These are phyloP conservation scores for Eulemur rubriventer DNA, from an alignment of 2,797 vertebrate genomes.

Conservation along the genomic window DNA sequence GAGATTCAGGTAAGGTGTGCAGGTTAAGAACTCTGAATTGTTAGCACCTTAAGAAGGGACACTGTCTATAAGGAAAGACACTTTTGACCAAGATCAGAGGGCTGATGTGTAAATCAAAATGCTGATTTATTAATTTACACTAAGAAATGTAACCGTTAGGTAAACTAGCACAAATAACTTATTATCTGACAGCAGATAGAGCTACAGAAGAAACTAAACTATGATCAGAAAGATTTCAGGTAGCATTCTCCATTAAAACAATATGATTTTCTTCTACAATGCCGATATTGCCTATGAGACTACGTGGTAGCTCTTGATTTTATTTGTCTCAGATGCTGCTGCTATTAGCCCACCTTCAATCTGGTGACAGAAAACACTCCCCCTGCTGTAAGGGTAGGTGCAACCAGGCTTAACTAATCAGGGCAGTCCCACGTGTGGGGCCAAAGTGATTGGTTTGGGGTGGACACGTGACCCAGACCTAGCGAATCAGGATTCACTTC, in stretches of 20 bases:
- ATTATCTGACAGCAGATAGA: not conserved
- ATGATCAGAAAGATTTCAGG: not conserved
- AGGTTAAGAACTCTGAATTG: not conserved
- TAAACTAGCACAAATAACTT: not conserved
- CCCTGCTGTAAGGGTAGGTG: not conserved
- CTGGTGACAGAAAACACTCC: not conserved
- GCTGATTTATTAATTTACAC: not conserved
- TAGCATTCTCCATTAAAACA: not conserved
- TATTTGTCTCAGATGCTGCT: not conserved
- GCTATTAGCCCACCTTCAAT: not conserved
- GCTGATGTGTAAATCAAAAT: not conserved
- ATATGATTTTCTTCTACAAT: not conserved
- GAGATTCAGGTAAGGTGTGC: not conserved
- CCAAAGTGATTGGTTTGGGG: not conserved
- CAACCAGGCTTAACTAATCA: not conserved
- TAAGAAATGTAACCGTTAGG: not conserved
- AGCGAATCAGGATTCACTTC: not conserved
- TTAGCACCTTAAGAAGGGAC: not conserved
- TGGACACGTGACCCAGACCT: not conserved
- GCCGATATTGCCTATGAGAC: not conserved
- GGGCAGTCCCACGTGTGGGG: no score
- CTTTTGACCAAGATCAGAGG: not conserved
- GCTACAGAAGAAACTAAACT: not conserved
- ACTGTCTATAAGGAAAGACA: not conserved
- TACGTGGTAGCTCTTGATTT: not conserved